Evolutionary conservation across 2,113 vertebrate species (phyloP).

Genomic region (Oreotrochilus melanogaster): DNA sequence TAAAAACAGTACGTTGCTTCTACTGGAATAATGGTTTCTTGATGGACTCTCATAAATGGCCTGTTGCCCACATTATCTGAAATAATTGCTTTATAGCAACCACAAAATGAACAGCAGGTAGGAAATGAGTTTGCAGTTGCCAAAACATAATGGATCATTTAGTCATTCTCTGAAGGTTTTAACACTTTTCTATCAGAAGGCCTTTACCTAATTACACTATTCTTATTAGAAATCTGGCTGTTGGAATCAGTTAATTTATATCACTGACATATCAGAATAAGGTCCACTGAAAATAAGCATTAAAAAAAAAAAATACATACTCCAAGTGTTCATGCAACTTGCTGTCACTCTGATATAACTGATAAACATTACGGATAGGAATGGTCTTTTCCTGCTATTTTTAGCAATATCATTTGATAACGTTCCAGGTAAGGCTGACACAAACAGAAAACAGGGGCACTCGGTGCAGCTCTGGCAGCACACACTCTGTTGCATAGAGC

Average conservation of each 20-base stretch:
- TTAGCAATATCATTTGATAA: neutral
- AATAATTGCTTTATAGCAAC: constrained; percentile 49
- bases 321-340: neutral
- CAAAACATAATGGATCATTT: constrained; percentile 51
- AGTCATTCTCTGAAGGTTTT: constrained; percentile 28
- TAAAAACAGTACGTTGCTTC: neutral
- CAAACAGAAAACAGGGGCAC: neutral
- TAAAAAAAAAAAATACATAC: neutral
- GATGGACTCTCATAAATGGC: constrained; percentile 34
- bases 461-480: rapidly evolving
- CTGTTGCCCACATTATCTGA: constrained; percentile 30
- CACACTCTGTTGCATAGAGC: neutral
- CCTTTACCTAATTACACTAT: neutral
- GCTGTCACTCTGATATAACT: neutral
- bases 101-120: constrained; percentile 56
- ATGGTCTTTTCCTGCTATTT: neutral
- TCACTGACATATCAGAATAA: neutral
- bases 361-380: neutral
- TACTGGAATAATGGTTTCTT: constrained; percentile 40
- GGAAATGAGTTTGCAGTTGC: constrained; percentile 44
- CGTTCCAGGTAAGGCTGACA: neutral
- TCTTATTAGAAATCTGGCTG: neutral
- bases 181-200: neutral
- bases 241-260: neutral
- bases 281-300: neutral